A percentile compares a stretch with the other conserved stretches of the same genome.
Conservation (phyloP, 2,888 invertebrate genomes). For the Endotricha flammealis region DNA sequence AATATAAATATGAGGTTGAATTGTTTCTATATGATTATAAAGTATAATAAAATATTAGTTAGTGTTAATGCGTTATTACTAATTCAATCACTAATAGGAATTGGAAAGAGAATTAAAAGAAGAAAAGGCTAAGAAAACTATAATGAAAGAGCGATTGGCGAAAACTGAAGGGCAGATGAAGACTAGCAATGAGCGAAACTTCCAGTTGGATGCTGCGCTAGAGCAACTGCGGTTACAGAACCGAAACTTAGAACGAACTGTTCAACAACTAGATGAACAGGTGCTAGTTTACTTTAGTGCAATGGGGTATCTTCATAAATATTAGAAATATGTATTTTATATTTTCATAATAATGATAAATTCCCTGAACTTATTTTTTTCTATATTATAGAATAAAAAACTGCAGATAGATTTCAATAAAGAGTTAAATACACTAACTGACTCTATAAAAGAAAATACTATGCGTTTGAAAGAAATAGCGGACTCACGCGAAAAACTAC, state of each 20-base stretch:
- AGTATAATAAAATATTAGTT: not conserved
- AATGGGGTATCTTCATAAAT: too few relatives aligned
- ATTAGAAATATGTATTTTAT: too few relatives aligned
- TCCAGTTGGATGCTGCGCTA: constrained; percentile 45
- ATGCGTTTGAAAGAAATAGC: constrained; percentile 56
- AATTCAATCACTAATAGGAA: not conserved
- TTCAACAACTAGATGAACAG: constrained; percentile 51
- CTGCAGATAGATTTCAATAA: constrained; percentile 50
- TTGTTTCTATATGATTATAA: not conserved
- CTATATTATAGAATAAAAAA: constrained; percentile 44
- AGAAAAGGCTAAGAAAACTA: constrained; percentile 41
- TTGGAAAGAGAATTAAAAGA: constrained; percentile 48
- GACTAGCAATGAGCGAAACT: constrained; percentile 37
- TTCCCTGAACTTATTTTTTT: too few relatives aligned
- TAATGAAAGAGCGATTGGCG: constrained; percentile 40
- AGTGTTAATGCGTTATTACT: too few relatives aligned
- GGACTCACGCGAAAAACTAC: constrained; percentile 51
- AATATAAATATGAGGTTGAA: constrained; percentile 43
- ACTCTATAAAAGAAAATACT: constrained; percentile 53
- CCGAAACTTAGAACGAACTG: constrained; percentile 42
- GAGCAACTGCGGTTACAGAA: constrained; percentile 41
- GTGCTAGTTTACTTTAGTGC: constrained; percentile 25
- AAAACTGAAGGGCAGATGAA: constrained; percentile 51
- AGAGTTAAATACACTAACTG: constrained; percentile 51
- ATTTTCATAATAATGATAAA: too few relatives aligned